Conservation (phyloP, 2,888 invertebrate genomes). For the Dione juno region DNA sequence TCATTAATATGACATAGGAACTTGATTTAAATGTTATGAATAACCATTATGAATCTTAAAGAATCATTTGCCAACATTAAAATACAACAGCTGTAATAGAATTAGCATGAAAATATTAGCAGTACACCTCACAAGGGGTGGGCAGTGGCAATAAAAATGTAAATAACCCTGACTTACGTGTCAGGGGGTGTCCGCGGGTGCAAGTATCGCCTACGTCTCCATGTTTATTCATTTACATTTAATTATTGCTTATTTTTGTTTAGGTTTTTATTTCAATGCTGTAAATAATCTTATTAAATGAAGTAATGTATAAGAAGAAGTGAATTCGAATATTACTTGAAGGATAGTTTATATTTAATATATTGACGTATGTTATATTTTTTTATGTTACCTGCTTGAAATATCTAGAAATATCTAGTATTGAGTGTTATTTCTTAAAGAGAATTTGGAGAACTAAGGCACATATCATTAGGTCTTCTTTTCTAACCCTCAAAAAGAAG, state of each 20-base stretch:
- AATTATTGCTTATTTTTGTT: constrained; percentile 6
- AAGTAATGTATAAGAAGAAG: neutral
- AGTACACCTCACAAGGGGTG: constrained; percentile 39
- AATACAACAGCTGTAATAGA: constrained; percentile 23
- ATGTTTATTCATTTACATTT: constrained; percentile 32
- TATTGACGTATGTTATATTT: too few relatives aligned
- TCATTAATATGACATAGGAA: too few relatives aligned
- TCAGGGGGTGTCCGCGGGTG: constrained; percentile 42
- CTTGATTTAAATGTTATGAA: too few relatives aligned
- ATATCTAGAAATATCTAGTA: too few relatives aligned
- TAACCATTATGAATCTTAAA: neutral
- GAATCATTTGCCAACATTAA: neutral
- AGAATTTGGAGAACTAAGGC: too few relatives aligned
- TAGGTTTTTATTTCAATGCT: neutral
- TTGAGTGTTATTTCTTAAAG: too few relatives aligned
- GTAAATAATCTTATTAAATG: neutral
- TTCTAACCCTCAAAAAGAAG: too few relatives aligned
- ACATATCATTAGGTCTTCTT: too few relatives aligned
- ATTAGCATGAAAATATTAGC: constrained; percentile 8
- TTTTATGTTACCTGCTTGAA: too few relatives aligned
- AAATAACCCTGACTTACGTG: constrained; percentile 52
- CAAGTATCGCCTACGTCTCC: constrained; percentile 33
- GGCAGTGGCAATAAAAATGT: constrained; percentile 68
- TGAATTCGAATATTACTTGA: neutral
- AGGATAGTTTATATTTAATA: too few relatives aligned